Conservation (phyloP, 2,888 invertebrate genomes). For the Metacarcinus magister region DNA sequence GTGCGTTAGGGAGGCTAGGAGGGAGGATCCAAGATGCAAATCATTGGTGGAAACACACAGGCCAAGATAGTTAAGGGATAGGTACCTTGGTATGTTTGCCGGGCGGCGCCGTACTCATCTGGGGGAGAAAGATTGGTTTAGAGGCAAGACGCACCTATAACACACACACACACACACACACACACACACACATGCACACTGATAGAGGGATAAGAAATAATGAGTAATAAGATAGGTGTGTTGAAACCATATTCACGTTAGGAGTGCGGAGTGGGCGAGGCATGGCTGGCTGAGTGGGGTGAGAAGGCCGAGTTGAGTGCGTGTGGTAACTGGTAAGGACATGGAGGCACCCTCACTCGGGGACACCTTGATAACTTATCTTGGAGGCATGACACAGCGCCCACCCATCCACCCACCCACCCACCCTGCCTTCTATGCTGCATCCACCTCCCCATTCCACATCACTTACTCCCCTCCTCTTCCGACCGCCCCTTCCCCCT, state of each 20-base stretch:
- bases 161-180: not conserved
- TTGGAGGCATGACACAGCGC: not conserved
- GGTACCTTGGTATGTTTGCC: conserved; percentile 31
- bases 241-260: not conserved
- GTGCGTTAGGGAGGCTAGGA: not conserved
- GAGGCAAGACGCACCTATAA: not conserved
- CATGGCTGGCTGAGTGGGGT: not conserved
- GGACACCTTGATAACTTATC: conserved; percentile 22
- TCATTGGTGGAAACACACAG: not conserved
- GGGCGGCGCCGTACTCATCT: conserved; percentile 31
- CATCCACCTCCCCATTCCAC: not conserved
- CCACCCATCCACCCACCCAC: not conserved
- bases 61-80: not conserved
- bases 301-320: not conserved
- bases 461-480: not conserved
- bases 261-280: not conserved
- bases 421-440: no score
- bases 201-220: not conserved
- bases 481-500: not conserved
- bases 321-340: no score
- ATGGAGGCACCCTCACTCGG: not conserved
- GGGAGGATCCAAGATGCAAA: not conserved
- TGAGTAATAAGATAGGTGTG: not conserved
- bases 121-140: not conserved
- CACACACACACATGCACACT: no score